phyloP scores from a whole-genome alignment of 2,797 vertebrate species.

The Falco cherrug region DNA sequence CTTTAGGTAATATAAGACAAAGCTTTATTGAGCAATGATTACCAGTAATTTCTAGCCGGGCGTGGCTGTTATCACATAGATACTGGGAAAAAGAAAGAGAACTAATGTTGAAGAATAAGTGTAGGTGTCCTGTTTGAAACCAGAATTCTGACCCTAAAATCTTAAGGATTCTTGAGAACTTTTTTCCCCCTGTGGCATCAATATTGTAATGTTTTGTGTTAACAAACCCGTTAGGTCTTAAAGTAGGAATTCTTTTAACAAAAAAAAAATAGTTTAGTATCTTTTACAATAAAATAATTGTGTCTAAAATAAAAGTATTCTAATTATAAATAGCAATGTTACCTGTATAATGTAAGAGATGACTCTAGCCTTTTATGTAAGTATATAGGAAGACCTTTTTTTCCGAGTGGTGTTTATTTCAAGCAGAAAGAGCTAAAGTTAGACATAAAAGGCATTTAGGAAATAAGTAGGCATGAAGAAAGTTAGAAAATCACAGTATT shows the following conservation, averaged over 20 bases:
- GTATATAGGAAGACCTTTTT: background rate
- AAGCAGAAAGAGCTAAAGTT: background rate
- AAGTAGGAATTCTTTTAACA: background rate
- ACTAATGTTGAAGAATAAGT: background rate
- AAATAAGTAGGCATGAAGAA: background rate
- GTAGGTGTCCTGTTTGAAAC: background rate
- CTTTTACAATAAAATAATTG: background rate
- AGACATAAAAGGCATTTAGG: background rate
- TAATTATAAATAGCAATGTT: background rate
- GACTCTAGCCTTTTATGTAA: background rate
- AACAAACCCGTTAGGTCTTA: background rate
- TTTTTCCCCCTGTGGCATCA: background rate
- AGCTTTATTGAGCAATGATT: background rate
- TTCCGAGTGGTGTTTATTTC: background rate
- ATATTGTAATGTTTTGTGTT: background rate
- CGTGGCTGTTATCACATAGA: background rate
- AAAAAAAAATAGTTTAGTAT: background rate
- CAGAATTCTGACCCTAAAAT: background rate
- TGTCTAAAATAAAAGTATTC: background rate
- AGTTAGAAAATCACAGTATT: background rate
- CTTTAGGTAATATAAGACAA: slow-evolving; percentile 29
- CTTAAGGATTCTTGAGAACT: background rate
- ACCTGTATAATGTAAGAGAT: background rate
- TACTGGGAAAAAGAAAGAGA: background rate
- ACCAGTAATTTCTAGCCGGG: background rate